phyloP scores from a whole-genome alignment of 2,113 vertebrate species.

The Crotalus viridis region DNA sequence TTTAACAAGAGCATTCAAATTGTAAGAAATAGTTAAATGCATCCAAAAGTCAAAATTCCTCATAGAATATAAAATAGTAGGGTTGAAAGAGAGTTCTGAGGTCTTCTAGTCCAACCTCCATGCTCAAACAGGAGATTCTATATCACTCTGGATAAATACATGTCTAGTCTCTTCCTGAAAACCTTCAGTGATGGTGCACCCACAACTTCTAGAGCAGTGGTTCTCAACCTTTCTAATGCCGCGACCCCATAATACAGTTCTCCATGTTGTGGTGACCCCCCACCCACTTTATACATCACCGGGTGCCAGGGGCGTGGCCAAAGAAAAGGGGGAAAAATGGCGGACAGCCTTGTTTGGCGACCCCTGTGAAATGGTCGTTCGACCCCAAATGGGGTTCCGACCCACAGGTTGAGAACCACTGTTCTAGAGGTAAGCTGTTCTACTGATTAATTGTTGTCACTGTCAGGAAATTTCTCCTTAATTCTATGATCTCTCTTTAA shows the following conservation, averaged over 20 bases:
- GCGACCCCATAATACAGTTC: too few species aligned
- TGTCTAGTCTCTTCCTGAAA: background rate
- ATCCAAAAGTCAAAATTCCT: background rate
- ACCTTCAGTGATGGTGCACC: background rate
- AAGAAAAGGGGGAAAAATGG: too few species aligned
- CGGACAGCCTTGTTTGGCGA: too few species aligned
- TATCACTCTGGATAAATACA: background rate
- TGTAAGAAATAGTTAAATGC: background rate
- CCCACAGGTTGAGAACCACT: too few species aligned
- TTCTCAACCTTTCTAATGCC: too few species aligned
- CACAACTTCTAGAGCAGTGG: background rate
- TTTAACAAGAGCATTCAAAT: background rate
- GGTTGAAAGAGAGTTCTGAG: background rate
- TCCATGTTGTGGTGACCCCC: too few species aligned
- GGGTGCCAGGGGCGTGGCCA: too few species aligned
- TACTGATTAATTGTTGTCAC: background rate
- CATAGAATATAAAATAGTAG: background rate
- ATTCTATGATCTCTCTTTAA: background rate
- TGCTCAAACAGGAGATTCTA: background rate
- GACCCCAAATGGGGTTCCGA: too few species aligned
- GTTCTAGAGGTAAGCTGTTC: background rate
- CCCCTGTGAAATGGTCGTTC: too few species aligned
- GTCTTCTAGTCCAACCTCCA: background rate
- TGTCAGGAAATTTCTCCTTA: background rate
- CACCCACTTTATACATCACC: too few species aligned